Evolutionary conservation across 2,888 invertebrate species (phyloP).

Genomic region (Ceriagrion tenellum): DNA sequence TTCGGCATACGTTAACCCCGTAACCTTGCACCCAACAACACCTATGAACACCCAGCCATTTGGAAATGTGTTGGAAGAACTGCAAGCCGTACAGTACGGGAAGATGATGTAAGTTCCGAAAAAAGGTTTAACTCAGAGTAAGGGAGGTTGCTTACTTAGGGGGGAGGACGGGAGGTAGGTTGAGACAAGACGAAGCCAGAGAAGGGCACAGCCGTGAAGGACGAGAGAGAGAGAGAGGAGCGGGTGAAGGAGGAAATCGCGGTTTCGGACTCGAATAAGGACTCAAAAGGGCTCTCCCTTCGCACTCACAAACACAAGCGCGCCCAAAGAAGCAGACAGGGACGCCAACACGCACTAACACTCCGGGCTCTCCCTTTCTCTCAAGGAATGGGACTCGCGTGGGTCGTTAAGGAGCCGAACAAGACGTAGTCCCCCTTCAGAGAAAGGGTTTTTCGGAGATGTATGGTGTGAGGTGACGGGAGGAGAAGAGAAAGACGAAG

Average conservation of each 20-base stretch:
- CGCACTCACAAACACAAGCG: background rate
- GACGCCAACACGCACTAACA: background rate
- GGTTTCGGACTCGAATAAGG: background rate
- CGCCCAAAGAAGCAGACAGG: background rate
- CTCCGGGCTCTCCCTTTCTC: background rate
- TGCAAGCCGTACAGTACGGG: background rate
- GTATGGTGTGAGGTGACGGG: background rate
- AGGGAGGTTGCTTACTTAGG: too few species aligned
- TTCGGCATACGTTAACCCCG: too few species aligned
- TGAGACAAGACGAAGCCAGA: background rate
- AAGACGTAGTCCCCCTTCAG: slow-evolving; percentile 12
- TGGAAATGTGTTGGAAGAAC: too few species aligned
- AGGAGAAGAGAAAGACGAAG: background rate
- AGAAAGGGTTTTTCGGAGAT: slow-evolving; percentile 38
- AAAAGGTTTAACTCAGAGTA: too few species aligned
- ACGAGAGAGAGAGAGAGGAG: background rate
- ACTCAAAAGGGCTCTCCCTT: background rate
- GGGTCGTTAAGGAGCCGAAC: slow-evolving; percentile 60
- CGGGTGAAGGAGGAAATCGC: background rate
- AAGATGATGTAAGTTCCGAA: background rate
- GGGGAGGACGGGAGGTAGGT: background rate
- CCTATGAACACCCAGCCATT: too few species aligned
- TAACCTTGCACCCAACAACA: too few species aligned
- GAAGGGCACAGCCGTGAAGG: slow-evolving; percentile 9
- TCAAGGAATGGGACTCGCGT: slow-evolving; percentile 8